These are phyloP conservation scores for Temnopleurus reevesii DNA, from an alignment of 53 echinoderm and acorn worm genomes.

Conservation along the genomic window DNA sequence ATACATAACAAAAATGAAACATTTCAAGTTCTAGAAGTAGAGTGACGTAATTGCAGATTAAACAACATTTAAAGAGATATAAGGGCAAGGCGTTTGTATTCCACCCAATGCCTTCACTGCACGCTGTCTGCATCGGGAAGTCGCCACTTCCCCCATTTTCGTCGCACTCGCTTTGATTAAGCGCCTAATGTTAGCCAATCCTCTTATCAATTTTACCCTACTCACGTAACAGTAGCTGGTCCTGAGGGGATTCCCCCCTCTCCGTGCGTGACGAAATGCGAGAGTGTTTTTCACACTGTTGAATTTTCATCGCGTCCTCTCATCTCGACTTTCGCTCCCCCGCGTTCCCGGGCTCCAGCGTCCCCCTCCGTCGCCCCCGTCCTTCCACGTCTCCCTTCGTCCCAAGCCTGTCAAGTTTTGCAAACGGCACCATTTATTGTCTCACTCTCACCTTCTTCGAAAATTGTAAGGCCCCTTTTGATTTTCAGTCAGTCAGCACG, in stretches of 20 bases:
- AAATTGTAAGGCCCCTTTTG: too few species aligned
- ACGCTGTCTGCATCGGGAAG: background rate
- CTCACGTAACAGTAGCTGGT: slow-evolving; percentile 1
- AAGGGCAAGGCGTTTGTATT: too few species aligned
- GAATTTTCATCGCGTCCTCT: background rate
- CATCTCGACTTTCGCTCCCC: slow-evolving; percentile 1
- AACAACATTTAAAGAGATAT: too few species aligned
- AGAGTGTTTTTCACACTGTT: slow-evolving; percentile 7
- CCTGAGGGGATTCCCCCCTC: background rate
- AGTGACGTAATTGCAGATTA: too few species aligned
- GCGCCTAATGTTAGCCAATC: slow-evolving; percentile 43
- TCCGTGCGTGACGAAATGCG: slow-evolving; percentile 32
- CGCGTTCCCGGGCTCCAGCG: background rate
- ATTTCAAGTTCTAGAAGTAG: too few species aligned
- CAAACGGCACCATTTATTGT: slow-evolving; percentile 6
- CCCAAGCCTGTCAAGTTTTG: too few species aligned
- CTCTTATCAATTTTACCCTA: slow-evolving; percentile 34
- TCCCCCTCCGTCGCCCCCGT: background rate
- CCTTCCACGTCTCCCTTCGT: background rate
- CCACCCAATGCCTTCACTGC: background rate
- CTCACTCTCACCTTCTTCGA: background rate
- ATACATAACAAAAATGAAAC: too few species aligned
- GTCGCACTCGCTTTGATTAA: background rate
- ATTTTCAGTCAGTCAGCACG: too few species aligned
- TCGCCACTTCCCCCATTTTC: background rate